A percentile compares a stretch with the other conserved stretches of the same genome.
These are phyloP conservation scores for Capreolus pygargus DNA, from an alignment of 2,113 vertebrate species.

Conservation along the genomic window DNA sequence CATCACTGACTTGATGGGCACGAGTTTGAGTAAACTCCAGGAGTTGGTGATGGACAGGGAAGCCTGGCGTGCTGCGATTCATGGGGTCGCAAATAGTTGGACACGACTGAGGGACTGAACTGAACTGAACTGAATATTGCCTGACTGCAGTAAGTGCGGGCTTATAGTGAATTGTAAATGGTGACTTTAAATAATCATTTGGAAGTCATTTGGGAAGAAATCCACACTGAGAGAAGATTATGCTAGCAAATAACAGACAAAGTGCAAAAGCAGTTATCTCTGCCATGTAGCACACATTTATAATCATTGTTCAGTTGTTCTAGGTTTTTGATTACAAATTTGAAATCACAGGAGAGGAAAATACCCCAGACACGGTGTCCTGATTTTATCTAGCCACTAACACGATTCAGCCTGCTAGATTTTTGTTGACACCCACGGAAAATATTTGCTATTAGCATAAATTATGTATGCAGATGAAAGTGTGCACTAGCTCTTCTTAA, in stretches of 20 bases:
- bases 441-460: slow-evolving; percentile 40
- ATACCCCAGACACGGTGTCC: neutral
- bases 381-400: slow-evolving; percentile 60
- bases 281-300: neutral
- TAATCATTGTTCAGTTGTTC: slow-evolving; percentile 33
- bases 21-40: too few species aligned
- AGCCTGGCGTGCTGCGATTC: too few species aligned
- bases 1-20: too few species aligned
- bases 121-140: neutral
- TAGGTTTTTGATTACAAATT: slow-evolving; percentile 47
- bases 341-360: slow-evolving; percentile 53
- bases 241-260: neutral
- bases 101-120: too few species aligned
- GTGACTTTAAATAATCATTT: neutral
- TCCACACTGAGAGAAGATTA: neutral
- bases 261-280: neutral
- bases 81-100: too few species aligned
- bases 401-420: slow-evolving; percentile 40
- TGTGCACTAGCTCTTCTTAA: neutral
- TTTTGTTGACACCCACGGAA: slow-evolving; percentile 19
- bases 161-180: neutral
- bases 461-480: slow-evolving; percentile 26
- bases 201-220: neutral
- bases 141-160: neutral
- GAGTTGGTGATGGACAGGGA: too few species aligned